These are phyloP conservation scores for Tinea trinotella DNA, from an alignment of 2,888 invertebrate species.

Conservation along the genomic window DNA sequence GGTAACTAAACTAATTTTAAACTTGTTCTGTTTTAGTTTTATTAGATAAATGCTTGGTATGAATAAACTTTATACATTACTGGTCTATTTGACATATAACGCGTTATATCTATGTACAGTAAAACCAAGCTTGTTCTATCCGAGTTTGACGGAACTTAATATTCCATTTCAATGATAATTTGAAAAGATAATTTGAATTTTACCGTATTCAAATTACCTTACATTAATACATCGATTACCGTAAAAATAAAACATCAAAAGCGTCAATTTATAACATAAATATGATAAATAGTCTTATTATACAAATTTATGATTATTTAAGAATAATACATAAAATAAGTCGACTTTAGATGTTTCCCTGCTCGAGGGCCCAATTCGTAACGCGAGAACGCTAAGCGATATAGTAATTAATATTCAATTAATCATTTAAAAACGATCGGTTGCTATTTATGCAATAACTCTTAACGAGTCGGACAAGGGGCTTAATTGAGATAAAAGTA, in stretches of 20 bases:
- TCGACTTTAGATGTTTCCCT: not conserved
- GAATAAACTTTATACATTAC: not conserved
- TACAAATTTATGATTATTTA: not conserved
- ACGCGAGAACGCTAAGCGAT: constrained; percentile 49
- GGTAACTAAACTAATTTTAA: constrained; percentile 13
- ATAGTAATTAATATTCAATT: constrained; percentile 65
- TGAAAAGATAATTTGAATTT: too few species aligned
- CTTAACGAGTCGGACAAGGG: constrained; percentile 41
- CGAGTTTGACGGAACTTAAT: too few species aligned
- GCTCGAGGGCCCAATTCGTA: constrained; percentile 5
- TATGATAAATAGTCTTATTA: too few species aligned
- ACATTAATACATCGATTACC: too few species aligned
- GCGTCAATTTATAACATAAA: too few species aligned
- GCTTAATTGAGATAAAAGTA: constrained; percentile 14
- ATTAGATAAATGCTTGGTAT: not conserved
- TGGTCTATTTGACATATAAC: too few species aligned
- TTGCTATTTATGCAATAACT: constrained; percentile 60
- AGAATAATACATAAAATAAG: not conserved
- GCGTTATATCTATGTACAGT: too few species aligned
- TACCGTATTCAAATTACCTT: too few species aligned
- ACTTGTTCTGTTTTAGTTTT: not conserved
- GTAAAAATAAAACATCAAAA: too few species aligned
- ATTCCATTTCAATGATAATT: too few species aligned
- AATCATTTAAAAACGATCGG: constrained; percentile 40
- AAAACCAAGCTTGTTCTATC: too few species aligned